Conservation (phyloP, 2,888 invertebrate genomes). For the Argyresthia albistria region DNA sequence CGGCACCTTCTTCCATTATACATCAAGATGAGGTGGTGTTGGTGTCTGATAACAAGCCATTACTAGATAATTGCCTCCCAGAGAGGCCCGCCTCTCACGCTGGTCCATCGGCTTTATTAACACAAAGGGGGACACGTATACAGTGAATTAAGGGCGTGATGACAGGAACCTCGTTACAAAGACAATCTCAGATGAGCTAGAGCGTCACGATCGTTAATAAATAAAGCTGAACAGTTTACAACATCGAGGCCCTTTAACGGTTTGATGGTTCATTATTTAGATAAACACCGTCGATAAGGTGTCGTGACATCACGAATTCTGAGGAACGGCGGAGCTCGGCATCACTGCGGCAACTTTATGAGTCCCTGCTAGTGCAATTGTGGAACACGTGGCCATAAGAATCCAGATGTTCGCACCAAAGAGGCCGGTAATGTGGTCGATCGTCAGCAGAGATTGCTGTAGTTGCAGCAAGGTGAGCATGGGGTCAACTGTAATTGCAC, state of each 20-base stretch:
- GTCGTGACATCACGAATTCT: neutral
- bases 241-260: neutral
- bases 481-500: conserved; percentile 23
- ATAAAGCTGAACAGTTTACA: neutral
- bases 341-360: neutral
- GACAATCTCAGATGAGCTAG: neutral
- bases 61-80: conserved; percentile 43
- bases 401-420: neutral
- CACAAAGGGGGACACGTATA: conserved; percentile 2
- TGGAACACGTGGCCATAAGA: conserved; percentile 1
- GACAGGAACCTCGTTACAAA: conserved; percentile 1
- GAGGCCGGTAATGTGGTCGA: conserved; percentile 6
- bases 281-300: neutral
- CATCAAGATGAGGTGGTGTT: conserved; percentile 39
- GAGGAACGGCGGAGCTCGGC: neutral
- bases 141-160: conserved; percentile 3
- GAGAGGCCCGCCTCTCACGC: conserved; percentile 26
- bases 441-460: conserved; percentile 16
- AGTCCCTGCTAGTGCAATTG: neutral
- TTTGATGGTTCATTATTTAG: neutral
- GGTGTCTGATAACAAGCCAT: conserved; percentile 52
- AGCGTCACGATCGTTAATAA: neutral
- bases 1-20: conserved; percentile 35
- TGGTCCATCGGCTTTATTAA: conserved; percentile 17
- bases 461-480: conserved; percentile 13